Percentiles rank a stretch among this genome's conserved stretches.
phyloP scores from a whole-genome alignment of 2,797 vertebrate genomes.

The Hoplostethus mediterraneus region DNA sequence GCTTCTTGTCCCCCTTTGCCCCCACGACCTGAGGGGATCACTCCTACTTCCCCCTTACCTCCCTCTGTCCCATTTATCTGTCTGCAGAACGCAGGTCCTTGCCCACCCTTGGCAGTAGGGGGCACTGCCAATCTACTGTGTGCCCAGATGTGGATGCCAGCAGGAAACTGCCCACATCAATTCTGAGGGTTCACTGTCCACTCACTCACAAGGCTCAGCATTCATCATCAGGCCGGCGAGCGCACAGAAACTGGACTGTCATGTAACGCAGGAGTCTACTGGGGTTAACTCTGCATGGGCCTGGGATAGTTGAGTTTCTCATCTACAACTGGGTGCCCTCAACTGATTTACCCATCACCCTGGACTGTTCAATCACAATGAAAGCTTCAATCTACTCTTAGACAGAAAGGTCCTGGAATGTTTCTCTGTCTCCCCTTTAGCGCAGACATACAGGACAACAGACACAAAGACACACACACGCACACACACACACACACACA shows the following conservation, averaged over 20 bases:
- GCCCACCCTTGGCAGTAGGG: conserved; percentile 38
- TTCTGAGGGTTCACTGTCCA: conserved; percentile 32
- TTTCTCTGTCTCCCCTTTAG: conserved; percentile 65
- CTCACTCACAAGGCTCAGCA: conserved; percentile 28
- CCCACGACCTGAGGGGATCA: conserved; percentile 55
- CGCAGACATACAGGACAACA: conserved; percentile 43
- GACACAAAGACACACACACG: conserved; percentile 51
- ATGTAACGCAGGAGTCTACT: conserved; percentile 2
- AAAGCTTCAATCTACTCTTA: conserved; percentile 21
- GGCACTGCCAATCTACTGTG: conserved; percentile 47
- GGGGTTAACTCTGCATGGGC: background rate
- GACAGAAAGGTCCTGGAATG: conserved; percentile 67
- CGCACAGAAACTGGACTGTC: background rate
- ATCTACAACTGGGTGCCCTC: conserved; percentile 2
- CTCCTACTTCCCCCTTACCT: conserved; percentile 12
- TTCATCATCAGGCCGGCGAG: conserved; percentile 24
- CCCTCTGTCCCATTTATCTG: conserved; percentile 25
- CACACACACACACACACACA: conserved; percentile 20
- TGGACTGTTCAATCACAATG: conserved; percentile 53
- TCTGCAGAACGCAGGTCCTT: conserved; percentile 6
- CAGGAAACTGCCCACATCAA: conserved; percentile 13
- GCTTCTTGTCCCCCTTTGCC: conserved; percentile 70
- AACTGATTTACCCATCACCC: conserved; percentile 7
- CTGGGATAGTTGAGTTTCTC: background rate
- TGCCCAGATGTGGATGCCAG: background rate